Percentiles rank a stretch among this genome's conserved stretches.
These are phyloP conservation scores for Parauchenoglanis punctatus DNA, from an alignment of 2,797 vertebrate genomes.

Conservation along the genomic window DNA sequence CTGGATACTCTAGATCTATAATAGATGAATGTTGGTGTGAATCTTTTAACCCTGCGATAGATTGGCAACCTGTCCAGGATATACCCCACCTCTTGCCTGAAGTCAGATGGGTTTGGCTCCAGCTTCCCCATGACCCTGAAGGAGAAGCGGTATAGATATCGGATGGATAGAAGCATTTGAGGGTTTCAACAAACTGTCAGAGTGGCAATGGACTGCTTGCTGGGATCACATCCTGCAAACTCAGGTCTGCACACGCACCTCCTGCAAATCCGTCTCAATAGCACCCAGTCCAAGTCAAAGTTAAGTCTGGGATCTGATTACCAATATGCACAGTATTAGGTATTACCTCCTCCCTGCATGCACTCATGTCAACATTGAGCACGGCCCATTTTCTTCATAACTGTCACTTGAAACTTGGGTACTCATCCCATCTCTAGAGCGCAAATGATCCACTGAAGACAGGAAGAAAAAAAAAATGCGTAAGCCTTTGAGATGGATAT, in stretches of 20 bases:
- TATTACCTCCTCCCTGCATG: neutral
- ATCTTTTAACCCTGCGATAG: no score
- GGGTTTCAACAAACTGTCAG: neutral
- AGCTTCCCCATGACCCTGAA: no score
- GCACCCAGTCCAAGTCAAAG: neutral
- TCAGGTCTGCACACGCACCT: neutral
- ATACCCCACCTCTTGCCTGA: no score
- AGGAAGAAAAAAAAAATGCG: neutral
- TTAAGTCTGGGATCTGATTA: neutral
- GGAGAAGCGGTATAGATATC: no score
- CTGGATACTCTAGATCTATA: no score
- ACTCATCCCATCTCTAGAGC: neutral
- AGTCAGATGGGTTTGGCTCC: no score
- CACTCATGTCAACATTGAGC: neutral
- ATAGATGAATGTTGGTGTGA: no score
- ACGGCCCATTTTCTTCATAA: neutral
- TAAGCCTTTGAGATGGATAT: conserved; percentile 43
- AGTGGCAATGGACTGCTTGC: neutral
- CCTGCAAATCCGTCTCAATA: neutral
- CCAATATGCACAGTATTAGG: neutral
- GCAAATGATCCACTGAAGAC: conserved; percentile 15
- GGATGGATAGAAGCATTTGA: neutral
- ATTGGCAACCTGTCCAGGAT: no score
- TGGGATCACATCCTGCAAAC: neutral
- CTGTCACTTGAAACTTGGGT: conserved; percentile 6